Evolutionary conservation across 1,140 invertebrate species (phyloP), one percentile per base, ranked within the genome.

Genomic region (Drosophila ercepeae): DNA sequence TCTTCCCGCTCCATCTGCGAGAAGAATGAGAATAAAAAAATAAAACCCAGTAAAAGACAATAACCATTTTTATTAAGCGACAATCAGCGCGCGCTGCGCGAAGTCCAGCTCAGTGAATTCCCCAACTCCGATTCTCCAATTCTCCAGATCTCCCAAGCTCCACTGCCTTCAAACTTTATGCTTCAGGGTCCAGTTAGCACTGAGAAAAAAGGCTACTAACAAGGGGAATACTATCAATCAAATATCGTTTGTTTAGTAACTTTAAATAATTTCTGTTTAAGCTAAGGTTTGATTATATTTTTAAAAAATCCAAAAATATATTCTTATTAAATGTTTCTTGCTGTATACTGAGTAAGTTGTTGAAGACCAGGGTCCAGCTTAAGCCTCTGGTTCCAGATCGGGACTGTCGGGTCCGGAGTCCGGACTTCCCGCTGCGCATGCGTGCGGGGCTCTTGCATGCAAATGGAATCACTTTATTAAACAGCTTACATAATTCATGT

Each of bases 391-490:
- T 36, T 53, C 52, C 41, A 49, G 53, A 75, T 75, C 52, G 52
- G 59, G 13, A 67, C 46, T 29, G 36, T 16, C 44, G 34, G 49
- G 42, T 39, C 48, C 45, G 59, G 19, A 32, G 34, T 23, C n/a
- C 8, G 19, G 81, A 81, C 81, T 74, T 49, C 82, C 82, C 69
- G 82, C 82, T 86, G 82, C 69, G 82, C 77, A 88, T 86, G 82
- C 82, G 82, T 86, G 82, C 82, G 82, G 77, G 82, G 69, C 82
- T 88, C 55, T 88, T 88, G 82, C 82, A 89, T 89, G 81, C 86
- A 89, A 89, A 89, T 89, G 86, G 81, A 89, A 89, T 89, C 81
- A 89, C 88, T 89, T 89, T 89, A 89, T 89, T 89, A 89, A 84
- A 89, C 89, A 86, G 86, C 88, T 89, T 89, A 89, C 86, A 89